phyloP scores from a whole-genome alignment of 1,140 invertebrate species.

The Drosophila pachea region DNA sequence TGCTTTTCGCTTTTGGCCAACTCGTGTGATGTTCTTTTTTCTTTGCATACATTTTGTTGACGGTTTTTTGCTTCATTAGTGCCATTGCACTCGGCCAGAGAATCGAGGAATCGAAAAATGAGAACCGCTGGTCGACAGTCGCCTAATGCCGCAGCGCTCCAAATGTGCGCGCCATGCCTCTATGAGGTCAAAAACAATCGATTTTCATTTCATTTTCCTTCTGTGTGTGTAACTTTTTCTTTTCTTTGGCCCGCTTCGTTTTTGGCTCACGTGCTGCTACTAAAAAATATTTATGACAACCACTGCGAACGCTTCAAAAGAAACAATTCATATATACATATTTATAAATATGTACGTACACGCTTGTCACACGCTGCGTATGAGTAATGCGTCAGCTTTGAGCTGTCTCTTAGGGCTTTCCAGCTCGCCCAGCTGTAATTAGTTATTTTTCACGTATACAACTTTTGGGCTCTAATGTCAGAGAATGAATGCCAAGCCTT shows the following conservation, averaged over 20 bases:
- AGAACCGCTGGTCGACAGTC: constrained; percentile 33
- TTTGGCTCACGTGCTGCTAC: constrained; percentile 54
- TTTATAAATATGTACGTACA: neutral
- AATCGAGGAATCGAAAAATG: constrained; percentile 3
- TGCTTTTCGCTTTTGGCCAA: constrained; percentile 66
- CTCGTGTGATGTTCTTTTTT: constrained; percentile 24
- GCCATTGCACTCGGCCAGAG: constrained; percentile 59
- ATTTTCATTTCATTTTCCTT: constrained; percentile 58
- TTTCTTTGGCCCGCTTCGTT: constrained; percentile 33
- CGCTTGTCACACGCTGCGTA: constrained; percentile 45
- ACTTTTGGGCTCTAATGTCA: neutral
- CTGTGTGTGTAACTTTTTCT: constrained; percentile 14
- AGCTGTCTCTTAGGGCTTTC: constrained; percentile 1
- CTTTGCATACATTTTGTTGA: neutral
- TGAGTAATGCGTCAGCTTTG: constrained; percentile 37
- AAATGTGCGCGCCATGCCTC: constrained; percentile 59
- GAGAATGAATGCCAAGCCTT: neutral
- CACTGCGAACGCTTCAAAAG: constrained; percentile 22
- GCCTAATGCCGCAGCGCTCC: constrained; percentile 55
- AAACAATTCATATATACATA: neutral
- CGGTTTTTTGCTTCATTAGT: constrained; percentile 59
- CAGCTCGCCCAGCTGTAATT: constrained; percentile 26
- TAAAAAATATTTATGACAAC: constrained; percentile 38
- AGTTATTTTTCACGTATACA: neutral
- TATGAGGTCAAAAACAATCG: constrained; percentile 76